These are phyloP conservation scores for Alsophila aescularia DNA, from an alignment of 2,888 invertebrate genomes.

Conservation along the genomic window DNA sequence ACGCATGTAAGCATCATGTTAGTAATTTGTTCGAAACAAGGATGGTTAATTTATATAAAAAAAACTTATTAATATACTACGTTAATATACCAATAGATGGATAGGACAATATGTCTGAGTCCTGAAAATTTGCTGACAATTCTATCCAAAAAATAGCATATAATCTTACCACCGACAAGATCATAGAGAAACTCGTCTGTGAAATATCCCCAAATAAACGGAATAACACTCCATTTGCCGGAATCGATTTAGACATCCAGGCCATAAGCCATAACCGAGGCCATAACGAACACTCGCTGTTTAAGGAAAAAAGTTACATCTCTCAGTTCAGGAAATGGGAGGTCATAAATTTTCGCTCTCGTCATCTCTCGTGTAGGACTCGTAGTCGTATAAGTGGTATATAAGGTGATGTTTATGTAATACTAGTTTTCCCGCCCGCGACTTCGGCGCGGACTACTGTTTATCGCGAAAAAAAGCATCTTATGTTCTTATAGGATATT, in stretches of 20 bases:
- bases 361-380: background rate
- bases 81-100: no score
- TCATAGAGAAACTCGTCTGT: constrained; percentile 5
- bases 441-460: no score
- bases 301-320: constrained; percentile 18
- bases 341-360: constrained; percentile 11
- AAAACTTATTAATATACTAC: no score
- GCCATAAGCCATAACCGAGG: constrained; percentile 14
- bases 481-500: no score
- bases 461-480: no score
- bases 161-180: background rate
- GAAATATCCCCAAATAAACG: constrained; percentile 10
- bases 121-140: background rate
- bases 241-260: constrained; percentile 20
- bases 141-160: background rate
- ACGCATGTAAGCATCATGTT: no score
- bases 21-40: no score
- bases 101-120: background rate
- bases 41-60: no score
- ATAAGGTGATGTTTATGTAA: background rate
- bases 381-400: background rate
- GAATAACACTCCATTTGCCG: constrained; percentile 20
- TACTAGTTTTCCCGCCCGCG: no score
- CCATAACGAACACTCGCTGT: constrained; percentile 15
- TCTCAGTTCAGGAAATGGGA: constrained; percentile 17